A percentile compares a stretch with the other conserved stretches of the same genome.
These are phyloP conservation scores for Parazoanthus darwini DNA, from an alignment of 92 coral and sea anemone genomes.

Conservation along the genomic window DNA sequence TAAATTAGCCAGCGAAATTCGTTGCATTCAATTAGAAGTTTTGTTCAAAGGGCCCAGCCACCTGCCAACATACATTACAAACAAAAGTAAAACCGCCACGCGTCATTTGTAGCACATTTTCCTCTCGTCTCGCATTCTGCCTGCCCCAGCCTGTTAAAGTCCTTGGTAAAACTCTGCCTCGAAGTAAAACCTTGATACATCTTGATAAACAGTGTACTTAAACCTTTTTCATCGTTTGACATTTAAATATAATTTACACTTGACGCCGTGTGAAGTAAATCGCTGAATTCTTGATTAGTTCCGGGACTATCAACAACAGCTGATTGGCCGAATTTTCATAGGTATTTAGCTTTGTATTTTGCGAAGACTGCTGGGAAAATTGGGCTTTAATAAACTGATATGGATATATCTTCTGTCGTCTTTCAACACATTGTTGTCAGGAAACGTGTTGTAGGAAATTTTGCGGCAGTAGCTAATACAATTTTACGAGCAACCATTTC, in stretches of 20 bases:
- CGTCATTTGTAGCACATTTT: slow-evolving; percentile 28
- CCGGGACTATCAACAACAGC: slow-evolving; percentile 19
- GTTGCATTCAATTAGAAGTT: slow-evolving; percentile 40
- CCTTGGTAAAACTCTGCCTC: slow-evolving; percentile 4
- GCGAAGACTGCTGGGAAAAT: slow-evolving; percentile 46
- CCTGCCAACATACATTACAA: slow-evolving; percentile 40
- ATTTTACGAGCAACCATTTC: neutral
- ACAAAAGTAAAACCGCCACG: slow-evolving; percentile 29
- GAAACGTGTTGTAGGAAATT: slow-evolving; percentile 10
- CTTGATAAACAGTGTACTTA: neutral
- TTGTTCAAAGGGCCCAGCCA: slow-evolving; percentile 28
- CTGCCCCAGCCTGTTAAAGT: neutral
- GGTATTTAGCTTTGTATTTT: slow-evolving; percentile 44
- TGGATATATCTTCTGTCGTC: slow-evolving; percentile 32
- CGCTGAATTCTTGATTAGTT: slow-evolving; percentile 41
- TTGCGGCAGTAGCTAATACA: neutral
- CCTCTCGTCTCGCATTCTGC: slow-evolving; percentile 4
- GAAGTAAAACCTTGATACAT: neutral
- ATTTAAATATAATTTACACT: slow-evolving; percentile 36
- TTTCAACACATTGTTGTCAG: slow-evolving; percentile 37
- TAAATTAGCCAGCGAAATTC: slow-evolving; percentile 46
- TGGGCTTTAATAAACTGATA: slow-evolving; percentile 40
- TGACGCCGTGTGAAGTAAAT: slow-evolving; percentile 37
- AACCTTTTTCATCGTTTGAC: slow-evolving; percentile 22
- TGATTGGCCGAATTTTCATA: slow-evolving; percentile 34